These are phyloP conservation scores for Antheraea mylitta DNA, from an alignment of 1,140 invertebrate species.

Conservation along the genomic window DNA sequence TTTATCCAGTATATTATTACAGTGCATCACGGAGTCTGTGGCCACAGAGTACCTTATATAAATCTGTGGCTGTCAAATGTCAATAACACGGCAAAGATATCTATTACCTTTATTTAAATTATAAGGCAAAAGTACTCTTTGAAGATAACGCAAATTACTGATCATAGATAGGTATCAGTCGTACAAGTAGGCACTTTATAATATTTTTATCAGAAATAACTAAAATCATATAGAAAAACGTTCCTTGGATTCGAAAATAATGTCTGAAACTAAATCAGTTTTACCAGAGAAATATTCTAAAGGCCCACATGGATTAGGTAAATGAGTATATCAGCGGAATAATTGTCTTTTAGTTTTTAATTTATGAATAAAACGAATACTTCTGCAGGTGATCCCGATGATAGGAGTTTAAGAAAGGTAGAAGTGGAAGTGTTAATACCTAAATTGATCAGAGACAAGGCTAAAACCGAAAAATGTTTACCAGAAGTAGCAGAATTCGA, in stretches of 20 bases:
- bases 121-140: too few relatives aligned
- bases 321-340: neutral
- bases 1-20: too few relatives aligned
- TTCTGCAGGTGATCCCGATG: conserved; percentile 89
- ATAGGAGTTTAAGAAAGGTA: conserved; percentile 88
- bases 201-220: too few relatives aligned
- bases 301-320: conserved; percentile 81
- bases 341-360: neutral
- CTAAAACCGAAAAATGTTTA: conserved; percentile 87
- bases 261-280: conserved; percentile 49
- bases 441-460: conserved; percentile 89
- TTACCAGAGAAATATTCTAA: conserved; percentile 60
- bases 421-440: conserved; percentile 92
- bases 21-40: too few relatives aligned
- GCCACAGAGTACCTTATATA: too few relatives aligned
- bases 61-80: too few relatives aligned
- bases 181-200: too few relatives aligned
- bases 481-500: conserved; percentile 86
- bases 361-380: conserved; percentile 32
- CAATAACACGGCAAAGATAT: too few relatives aligned
- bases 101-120: too few relatives aligned
- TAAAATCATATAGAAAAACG: neutral
- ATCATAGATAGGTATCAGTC: too few relatives aligned
- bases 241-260: conserved; percentile 13
- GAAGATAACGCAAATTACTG: too few relatives aligned